phyloP scores from a whole-genome alignment of 2,888 invertebrate genomes.

The Proisotoma minuta region DNA sequence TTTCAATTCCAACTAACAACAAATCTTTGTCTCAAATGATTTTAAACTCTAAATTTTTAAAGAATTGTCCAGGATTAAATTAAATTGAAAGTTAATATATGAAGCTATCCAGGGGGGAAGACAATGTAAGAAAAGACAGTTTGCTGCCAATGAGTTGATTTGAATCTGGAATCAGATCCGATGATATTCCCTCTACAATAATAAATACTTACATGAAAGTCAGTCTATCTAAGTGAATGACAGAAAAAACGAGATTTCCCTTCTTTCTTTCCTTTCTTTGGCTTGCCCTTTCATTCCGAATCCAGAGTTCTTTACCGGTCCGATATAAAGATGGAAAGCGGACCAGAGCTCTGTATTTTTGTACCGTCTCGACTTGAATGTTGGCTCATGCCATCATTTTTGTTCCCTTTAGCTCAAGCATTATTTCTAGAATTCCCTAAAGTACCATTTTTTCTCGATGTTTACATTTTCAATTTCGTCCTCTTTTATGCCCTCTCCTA shows the following conservation, averaged over 20 bases:
- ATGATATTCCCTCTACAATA: constrained; percentile 1
- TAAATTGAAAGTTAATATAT: too few relatives aligned
- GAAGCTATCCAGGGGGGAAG: too few relatives aligned
- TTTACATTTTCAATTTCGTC: constrained; percentile 47
- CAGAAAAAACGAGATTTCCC: constrained; percentile 6
- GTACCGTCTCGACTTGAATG: not conserved
- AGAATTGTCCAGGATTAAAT: too few relatives aligned
- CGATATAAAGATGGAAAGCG: not conserved
- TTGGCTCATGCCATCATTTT: constrained; percentile 36
- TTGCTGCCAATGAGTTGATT: not conserved
- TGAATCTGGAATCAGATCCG: not conserved
- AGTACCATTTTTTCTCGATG: constrained; percentile 46
- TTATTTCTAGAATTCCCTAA: constrained; percentile 44
- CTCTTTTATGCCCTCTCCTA: constrained; percentile 21
- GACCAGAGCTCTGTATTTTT: constrained; percentile 1
- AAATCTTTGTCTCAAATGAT: too few relatives aligned
- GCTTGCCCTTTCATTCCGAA: constrained; percentile 1
- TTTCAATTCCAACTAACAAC: too few relatives aligned
- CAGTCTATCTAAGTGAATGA: constrained; percentile 7
- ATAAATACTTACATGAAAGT: constrained; percentile 5
- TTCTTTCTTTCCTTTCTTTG: not conserved
- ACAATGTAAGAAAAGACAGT: not conserved
- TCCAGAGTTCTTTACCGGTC: not conserved
- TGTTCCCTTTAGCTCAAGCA: constrained; percentile 30
- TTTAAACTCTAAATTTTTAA: too few relatives aligned